Percentiles rank a stretch among this genome's conserved stretches.
Evolutionary conservation across 92 coral and sea anemone species (phyloP).

Genomic region (Micromussa lordhowensis): DNA sequence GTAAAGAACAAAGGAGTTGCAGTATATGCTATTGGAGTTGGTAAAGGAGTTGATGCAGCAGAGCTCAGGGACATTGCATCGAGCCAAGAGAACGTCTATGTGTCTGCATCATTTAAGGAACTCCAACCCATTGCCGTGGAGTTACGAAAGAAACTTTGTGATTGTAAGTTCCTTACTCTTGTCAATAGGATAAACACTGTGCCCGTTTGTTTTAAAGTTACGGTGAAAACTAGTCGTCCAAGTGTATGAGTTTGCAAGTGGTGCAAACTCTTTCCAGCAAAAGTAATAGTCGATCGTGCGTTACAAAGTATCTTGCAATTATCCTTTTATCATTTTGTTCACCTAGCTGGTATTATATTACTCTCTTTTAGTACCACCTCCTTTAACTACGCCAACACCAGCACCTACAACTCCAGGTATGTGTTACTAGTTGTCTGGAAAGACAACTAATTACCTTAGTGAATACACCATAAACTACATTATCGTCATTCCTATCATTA

Average conservation of each 20-base stretch:
- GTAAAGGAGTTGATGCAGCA: slow-evolving; percentile 35
- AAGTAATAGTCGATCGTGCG: too few species aligned
- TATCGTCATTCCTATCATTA: too few species aligned
- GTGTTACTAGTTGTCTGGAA: neutral
- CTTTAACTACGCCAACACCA: neutral
- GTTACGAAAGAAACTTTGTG: slow-evolving; percentile 13
- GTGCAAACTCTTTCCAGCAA: too few species aligned
- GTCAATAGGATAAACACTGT: too few species aligned
- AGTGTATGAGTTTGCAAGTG: too few species aligned
- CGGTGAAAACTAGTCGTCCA: too few species aligned
- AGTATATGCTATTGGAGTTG: slow-evolving; percentile 65
- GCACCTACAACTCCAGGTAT: neutral
- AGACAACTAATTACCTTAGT: too few species aligned
- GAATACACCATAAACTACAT: too few species aligned
- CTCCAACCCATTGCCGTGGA: neutral
- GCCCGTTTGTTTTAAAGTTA: too few species aligned
- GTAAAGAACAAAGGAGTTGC: slow-evolving; percentile 55
- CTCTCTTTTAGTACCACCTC: neutral
- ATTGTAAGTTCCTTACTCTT: slow-evolving; percentile 4
- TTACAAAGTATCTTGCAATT: too few species aligned
- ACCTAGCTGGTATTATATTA: too few species aligned
- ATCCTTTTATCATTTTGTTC: too few species aligned
- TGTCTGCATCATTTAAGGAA: slow-evolving; percentile 35
- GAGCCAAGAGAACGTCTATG: slow-evolving; percentile 38
- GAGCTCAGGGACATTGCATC: slow-evolving; percentile 67